These are phyloP conservation scores for Rattus rattus DNA, from an alignment of 2,113 vertebrate species.

Conservation along the genomic window DNA sequence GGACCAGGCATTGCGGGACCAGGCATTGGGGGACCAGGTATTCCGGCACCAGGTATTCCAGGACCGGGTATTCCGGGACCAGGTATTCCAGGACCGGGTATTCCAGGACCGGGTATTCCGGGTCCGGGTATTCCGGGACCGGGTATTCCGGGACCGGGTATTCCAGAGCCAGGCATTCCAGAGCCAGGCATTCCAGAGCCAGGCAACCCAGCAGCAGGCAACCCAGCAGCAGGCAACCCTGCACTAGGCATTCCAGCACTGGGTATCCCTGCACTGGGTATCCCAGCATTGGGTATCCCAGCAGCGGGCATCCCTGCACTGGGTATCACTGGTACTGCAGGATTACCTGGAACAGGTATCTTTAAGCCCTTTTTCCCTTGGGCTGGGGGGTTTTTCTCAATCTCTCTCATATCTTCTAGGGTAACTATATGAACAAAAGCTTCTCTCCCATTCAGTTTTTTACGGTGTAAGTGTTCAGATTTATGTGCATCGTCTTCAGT, in stretches of 20 bases:
- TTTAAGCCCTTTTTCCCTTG: constrained; percentile 95
- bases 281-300: neutral
- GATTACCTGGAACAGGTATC: constrained; percentile 87
- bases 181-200: neutral
- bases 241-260: neutral
- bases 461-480: constrained; percentile 96
- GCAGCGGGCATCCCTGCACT: constrained; percentile 45
- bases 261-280: neutral
- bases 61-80: constrained; percentile 84
- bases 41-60: neutral
- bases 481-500: constrained; percentile 97
- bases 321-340: constrained; percentile 83
- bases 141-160: neutral
- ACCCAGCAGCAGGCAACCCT: neutral
- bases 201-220: constrained; percentile 26
- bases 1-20: constrained; percentile 84
- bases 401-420: constrained; percentile 96
- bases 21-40: constrained; percentile 31
- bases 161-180: neutral
- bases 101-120: neutral
- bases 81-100: constrained; percentile 36
- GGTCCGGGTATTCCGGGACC: neutral
- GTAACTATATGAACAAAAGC: constrained; percentile 96
- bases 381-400: constrained; percentile 95
- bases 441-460: constrained; percentile 98